A percentile compares a stretch with the other conserved stretches of the same genome.
phyloP scores from a whole-genome alignment of 1,140 invertebrate species.

The Stegodyphus dumicola region DNA sequence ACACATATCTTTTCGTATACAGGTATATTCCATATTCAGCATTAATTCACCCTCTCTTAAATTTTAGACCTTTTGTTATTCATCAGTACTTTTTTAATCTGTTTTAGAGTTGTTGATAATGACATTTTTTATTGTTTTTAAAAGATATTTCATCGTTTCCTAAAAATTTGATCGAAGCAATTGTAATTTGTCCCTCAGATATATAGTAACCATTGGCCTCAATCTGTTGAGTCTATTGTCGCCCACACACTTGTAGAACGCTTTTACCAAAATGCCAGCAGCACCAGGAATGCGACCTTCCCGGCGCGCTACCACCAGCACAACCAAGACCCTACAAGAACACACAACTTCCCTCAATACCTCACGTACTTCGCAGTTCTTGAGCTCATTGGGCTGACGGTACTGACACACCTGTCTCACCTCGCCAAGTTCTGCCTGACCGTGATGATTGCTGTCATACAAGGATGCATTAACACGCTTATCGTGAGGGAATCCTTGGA shows the following conservation, averaged over 20 bases:
- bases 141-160: too few species aligned
- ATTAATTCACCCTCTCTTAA: too few species aligned
- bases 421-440: constrained; percentile 77
- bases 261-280: not conserved
- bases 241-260: not conserved
- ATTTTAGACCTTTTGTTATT: too few species aligned
- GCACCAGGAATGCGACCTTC: not conserved
- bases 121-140: too few species aligned
- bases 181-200: not conserved
- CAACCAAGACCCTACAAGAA: not conserved
- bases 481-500: constrained; percentile 72
- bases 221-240: not conserved
- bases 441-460: constrained; percentile 73
- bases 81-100: too few species aligned
- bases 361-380: constrained; percentile 79
- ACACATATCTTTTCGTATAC: too few species aligned
- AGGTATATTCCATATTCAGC: too few species aligned
- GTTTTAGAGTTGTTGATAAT: too few species aligned
- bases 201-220: constrained; percentile 37
- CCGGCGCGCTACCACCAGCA: not conserved
- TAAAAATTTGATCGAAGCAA: too few species aligned
- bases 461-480: constrained; percentile 75
- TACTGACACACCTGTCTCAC: constrained; percentile 80
- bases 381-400: constrained; percentile 77
- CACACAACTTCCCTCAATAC: constrained; percentile 75